Conservation (phyloP, 2,113 vertebrate species). For the Pomatorhinus ruficollis region DNA sequence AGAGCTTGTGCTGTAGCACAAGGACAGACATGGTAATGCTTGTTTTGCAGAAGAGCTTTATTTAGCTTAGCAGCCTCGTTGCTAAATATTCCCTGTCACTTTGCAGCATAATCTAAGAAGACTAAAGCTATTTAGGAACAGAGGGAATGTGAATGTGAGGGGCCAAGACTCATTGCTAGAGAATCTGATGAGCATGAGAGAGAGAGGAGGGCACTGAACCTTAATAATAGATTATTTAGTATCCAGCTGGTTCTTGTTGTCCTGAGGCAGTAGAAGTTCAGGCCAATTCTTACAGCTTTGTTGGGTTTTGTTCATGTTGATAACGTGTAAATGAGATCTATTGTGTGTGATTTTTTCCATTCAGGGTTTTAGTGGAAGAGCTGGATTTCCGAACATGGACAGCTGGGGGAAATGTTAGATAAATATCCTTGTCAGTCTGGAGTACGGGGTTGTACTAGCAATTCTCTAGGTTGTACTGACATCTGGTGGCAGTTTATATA, state of each 20-base stretch:
- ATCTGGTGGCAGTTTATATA: constrained; percentile 62
- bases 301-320: background rate
- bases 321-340: background rate
- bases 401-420: background rate
- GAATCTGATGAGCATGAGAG: background rate
- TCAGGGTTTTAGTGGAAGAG: background rate
- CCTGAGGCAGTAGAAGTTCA: background rate
- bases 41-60: background rate
- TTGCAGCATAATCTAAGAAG: background rate
- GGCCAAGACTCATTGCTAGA: background rate
- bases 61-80: background rate
- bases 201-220: background rate
- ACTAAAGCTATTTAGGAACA: background rate
- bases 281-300: background rate
- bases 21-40: background rate
- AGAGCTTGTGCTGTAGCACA: background rate
- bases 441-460: background rate
- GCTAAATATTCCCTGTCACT: background rate
- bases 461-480: constrained; percentile 62
- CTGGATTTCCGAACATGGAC: background rate
- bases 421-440: background rate
- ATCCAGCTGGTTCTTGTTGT: background rate
- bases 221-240: background rate
- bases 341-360: background rate
- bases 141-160: background rate